Conservation (phyloP, 2,113 vertebrate species). For the Isurus oxyrinchus region DNA sequence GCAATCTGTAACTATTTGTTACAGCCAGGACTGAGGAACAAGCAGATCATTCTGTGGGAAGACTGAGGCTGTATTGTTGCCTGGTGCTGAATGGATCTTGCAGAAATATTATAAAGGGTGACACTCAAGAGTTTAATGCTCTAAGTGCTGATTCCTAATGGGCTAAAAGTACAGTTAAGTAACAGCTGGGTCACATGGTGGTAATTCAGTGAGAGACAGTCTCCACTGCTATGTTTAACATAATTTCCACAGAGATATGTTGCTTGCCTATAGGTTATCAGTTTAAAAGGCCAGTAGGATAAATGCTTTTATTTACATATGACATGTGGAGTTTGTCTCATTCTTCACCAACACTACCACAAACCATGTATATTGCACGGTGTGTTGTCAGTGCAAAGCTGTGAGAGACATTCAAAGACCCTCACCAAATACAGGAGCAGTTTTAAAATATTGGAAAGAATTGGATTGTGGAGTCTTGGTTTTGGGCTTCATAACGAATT, state of each 20-base stretch:
- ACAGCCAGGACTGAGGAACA: conserved; percentile 62
- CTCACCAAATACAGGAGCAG: no score
- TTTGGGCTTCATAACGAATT: background rate
- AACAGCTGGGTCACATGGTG: conserved; percentile 21
- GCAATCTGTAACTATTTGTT: conserved; percentile 64
- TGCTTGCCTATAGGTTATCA: background rate
- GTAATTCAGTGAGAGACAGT: background rate
- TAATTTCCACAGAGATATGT: conserved; percentile 13
- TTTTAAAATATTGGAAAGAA: background rate
- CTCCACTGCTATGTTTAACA: background rate
- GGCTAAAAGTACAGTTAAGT: conserved; percentile 32
- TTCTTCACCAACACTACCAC: background rate
- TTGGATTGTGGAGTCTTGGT: background rate
- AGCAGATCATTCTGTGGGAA: conserved; percentile 76
- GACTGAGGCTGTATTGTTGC: conserved; percentile 51
- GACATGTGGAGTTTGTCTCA: background rate
- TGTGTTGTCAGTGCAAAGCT: background rate
- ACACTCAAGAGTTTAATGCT: conserved; percentile 15
- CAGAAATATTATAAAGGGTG: conserved; percentile 27
- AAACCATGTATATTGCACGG: background rate
- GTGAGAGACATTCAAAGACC: background rate
- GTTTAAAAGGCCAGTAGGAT: background rate
- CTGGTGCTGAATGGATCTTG: conserved; percentile 28
- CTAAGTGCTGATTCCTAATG: conserved; percentile 24
- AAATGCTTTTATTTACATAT: conserved; percentile 1